Base-by-base conservation (phyloP, 35 echinoderm and acorn worm genomes). In the Ophiothrix spiculata region DNA sequence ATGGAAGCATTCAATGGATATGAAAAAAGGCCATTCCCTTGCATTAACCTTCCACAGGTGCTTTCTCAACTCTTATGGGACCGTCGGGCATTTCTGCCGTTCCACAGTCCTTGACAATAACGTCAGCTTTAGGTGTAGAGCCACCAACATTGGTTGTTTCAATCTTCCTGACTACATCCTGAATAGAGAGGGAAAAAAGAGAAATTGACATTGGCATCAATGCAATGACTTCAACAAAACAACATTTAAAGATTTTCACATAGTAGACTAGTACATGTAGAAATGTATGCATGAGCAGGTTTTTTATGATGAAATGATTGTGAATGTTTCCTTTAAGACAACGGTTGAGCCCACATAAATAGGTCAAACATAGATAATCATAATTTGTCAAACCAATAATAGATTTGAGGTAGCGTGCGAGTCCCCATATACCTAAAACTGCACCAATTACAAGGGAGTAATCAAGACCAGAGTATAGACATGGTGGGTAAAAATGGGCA, bases 121-220 rank as follows among this genome's bases (percentile, higher is more conserved):
- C 81, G 0, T 86, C 79, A 69, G 90, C 23, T 0, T 46, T 37
- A 25, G 94, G 94, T 31, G 38, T 90, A 29, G 77, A 83, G 33
- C 74, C 87, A n/a, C 6, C 23, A 0, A 89, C 90, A 13, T 56
- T 39, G 1, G 90, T 97, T 12, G 56, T 76, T 90, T 92, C 94
- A 46, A 97, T 35, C 85, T 80, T 90, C 56, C 94, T 75, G 64
- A 97, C 94, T 42, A 97, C 79, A 38, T 86, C 86, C 94, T 97
- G 83, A 32, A 83, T 33, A 89, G 38, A 92, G 39, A 49, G 19
- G 81, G 6, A 40, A 32, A 86, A 78, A 19, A 33, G 64, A 36
- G 79, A 19, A 64, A 25, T 49, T 60, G 11, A 15, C 32, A 33
- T 56, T 56, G 36, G 36, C 23, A 79, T n/a, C 28, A 4, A 28